These are phyloP conservation scores for Campylomormyrus numenius DNA, from an alignment of 2,113 vertebrate species.

Conservation along the genomic window DNA sequence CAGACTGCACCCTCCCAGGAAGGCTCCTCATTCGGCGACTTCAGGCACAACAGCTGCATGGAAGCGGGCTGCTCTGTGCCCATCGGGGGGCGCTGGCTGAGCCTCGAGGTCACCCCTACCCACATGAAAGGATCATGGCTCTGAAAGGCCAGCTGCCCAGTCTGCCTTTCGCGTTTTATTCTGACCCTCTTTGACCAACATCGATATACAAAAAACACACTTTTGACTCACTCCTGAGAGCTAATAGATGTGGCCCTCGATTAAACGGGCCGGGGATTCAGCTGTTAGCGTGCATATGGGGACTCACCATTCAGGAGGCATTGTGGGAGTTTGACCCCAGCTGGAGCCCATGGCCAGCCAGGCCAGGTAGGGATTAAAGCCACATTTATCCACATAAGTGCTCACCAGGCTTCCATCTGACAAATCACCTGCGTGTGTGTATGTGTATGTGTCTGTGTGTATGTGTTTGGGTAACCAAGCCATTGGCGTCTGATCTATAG, in stretches of 20 bases:
- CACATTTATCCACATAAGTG: background rate
- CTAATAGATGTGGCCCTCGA: background rate
- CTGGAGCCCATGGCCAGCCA: background rate
- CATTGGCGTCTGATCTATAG: background rate
- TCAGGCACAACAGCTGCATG: background rate
- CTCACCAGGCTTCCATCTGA: background rate
- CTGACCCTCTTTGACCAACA: background rate
- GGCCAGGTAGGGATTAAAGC: background rate
- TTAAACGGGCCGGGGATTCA: background rate
- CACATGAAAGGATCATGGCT: background rate
- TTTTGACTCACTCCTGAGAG: background rate
- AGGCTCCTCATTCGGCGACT: background rate
- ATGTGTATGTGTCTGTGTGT: conserved; percentile 4
- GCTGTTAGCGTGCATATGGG: background rate
- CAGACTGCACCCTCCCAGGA: background rate
- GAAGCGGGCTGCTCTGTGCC: background rate
- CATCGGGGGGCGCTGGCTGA: background rate
- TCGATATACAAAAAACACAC: background rate
- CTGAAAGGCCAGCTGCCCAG: background rate
- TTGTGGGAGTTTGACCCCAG: background rate
- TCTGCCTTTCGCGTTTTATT: background rate
- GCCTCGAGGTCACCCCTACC: background rate
- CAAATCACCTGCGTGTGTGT: background rate
- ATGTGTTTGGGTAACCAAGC: background rate
- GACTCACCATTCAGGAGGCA: background rate